Base-by-base conservation (phyloP, 2,113 vertebrate species). In the Ptyas mucosa region DNA sequence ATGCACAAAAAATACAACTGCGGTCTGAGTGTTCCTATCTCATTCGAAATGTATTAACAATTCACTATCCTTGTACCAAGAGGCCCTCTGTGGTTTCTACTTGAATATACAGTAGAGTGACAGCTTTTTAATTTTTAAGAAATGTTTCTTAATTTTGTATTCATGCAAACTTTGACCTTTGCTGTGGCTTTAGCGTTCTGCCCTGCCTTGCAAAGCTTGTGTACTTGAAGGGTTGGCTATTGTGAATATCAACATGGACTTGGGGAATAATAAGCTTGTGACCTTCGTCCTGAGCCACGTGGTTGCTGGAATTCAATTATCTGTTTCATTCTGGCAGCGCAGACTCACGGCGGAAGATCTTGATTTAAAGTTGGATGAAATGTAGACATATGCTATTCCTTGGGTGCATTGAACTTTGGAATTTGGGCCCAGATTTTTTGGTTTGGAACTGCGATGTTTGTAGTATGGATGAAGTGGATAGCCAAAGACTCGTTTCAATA, bases 1-100 rank as follows among this genome's bases (percentile, higher is more conserved):
- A 26, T 7, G 34, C 23, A 89, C n/a, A 43, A 85, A 34, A 55
- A 54, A 89, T 52, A 90, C 52, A 92, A 88, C 53, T 29, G 12
- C 91, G 64, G 69, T 34, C 94, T 92, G 91, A 91, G 39, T 58
- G 49, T 94, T 95, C 92, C 0, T 93, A 54, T 92, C 9, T 29
- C 57, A 85, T 10, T 39, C 87, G 26, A 6, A 61, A 91, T 92
- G 93, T 94, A 93, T 93, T n/a, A 91, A 75, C 90, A 89, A 26
- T 23, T 26, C 9, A 43, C 90, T 29, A 12, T 9, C 2, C 21
- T 64, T 91, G 58, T 34, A 26, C 85, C 7, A 58, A 7, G 55
- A 2, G 61, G 85, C 11, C 61, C 0, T 89, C 20, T 14, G 0
- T 3, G 49, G 0, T 29, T 21, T 92, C 49, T 89, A 26, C 20